A percentile compares a stretch with the other conserved stretches of the same genome.
Evolutionary conservation across 2,113 vertebrate species (phyloP).

Genomic region (Chionis minor): DNA sequence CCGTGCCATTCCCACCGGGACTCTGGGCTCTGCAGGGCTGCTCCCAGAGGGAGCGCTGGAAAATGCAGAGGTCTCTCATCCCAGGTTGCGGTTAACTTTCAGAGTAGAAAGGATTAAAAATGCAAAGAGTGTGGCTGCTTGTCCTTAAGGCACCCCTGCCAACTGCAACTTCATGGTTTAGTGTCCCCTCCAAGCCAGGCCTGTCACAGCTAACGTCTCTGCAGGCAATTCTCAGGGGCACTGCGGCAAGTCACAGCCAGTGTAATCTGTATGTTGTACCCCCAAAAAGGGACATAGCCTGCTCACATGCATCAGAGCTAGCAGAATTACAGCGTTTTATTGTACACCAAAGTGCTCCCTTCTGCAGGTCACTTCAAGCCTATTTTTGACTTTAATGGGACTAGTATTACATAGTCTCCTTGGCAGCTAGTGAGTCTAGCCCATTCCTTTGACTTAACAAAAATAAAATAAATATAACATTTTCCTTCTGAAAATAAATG

Average conservation of each 20-base stretch:
- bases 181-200: background rate
- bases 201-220: background rate
- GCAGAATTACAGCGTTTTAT: accelerated
- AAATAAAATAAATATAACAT: background rate
- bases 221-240: background rate
- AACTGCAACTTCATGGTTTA: background rate
- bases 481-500: conserved; percentile 18
- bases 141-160: background rate
- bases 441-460: background rate
- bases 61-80: background rate
- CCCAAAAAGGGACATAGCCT: background rate
- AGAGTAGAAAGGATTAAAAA: background rate
- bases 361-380: background rate
- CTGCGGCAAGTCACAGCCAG: background rate
- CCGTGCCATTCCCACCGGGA: accelerated
- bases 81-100: background rate
- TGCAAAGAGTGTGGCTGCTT: background rate
- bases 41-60: background rate
- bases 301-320: background rate
- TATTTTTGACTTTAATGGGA: background rate
- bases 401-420: background rate
- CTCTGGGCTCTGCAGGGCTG: background rate
- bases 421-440: background rate
- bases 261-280: background rate
- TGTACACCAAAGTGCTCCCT: background rate